A percentile compares a stretch with the other conserved stretches of the same genome.
Evolutionary conservation across 1,140 invertebrate genomes (phyloP).

Genomic region (Drosophila sproati): DNA sequence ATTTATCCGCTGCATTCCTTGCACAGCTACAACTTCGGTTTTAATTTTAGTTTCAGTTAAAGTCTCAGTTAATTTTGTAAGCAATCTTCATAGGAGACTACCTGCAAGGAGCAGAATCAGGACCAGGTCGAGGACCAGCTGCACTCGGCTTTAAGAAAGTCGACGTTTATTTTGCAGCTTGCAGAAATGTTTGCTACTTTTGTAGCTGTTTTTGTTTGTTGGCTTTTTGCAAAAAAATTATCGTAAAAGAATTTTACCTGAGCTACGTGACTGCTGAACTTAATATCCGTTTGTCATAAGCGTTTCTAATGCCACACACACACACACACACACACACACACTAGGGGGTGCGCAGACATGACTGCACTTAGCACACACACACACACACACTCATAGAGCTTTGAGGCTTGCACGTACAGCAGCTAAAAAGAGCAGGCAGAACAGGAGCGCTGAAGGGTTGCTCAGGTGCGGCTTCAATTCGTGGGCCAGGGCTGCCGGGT

Average conservation of each 20-base stretch:
- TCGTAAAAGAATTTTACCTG: constrained; percentile 83
- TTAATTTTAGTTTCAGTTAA: background rate
- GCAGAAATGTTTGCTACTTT: background rate
- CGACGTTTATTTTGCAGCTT: background rate
- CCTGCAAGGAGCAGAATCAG: too few relatives aligned
- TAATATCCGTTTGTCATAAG: constrained; percentile 83
- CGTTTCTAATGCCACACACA: constrained; percentile 81
- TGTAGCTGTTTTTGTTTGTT: constrained; percentile 23
- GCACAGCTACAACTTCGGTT: background rate
- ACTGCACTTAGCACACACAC: constrained; percentile 53
- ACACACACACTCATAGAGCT: constrained; percentile 29
- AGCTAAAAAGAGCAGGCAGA: constrained; percentile 38
- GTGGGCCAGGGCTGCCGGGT: background rate
- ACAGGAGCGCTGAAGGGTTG: constrained; percentile 16
- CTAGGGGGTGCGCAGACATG: constrained; percentile 22
- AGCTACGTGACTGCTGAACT: constrained; percentile 81
- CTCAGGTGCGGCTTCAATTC: background rate
- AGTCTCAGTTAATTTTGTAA: too few relatives aligned
- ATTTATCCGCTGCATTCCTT: constrained; percentile 3
- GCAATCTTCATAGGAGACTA: too few relatives aligned
- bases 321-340: constrained; percentile 40
- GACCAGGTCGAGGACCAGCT: too few relatives aligned
- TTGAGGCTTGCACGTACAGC: constrained; percentile 62
- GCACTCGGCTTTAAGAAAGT: background rate
- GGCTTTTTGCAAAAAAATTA: constrained; percentile 71